Evolutionary conservation across 2,113 vertebrate genomes (phyloP).

Genomic region (Phaethornis superciliosus): DNA sequence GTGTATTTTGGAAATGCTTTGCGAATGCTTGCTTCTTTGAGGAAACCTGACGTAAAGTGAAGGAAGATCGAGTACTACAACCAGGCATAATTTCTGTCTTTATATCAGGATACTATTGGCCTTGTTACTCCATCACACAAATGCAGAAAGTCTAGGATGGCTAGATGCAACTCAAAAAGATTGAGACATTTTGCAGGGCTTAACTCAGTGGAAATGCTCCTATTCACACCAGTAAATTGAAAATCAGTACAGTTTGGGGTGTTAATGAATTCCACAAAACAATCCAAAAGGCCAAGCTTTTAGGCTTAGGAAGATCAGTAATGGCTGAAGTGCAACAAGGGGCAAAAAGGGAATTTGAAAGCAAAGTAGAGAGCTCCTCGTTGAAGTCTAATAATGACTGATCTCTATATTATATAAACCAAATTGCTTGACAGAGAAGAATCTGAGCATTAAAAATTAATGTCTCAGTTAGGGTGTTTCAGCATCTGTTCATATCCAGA

Average conservation of each 20-base stretch:
- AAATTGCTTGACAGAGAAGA: neutral
- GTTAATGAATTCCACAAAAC: neutral
- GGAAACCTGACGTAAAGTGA: neutral
- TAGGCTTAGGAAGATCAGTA: neutral
- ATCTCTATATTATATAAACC: neutral
- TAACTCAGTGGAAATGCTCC: neutral
- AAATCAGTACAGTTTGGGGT: neutral
- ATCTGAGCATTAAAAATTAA: slow-evolving; percentile 16
- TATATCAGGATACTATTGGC: neutral
- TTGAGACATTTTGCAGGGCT: neutral
- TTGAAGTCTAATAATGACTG: slow-evolving; percentile 4
- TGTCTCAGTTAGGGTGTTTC: neutral
- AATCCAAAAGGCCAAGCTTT: neutral
- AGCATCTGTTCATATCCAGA: neutral
- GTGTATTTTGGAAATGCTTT: neutral
- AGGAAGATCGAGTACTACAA: neutral
- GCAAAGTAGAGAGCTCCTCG: neutral
- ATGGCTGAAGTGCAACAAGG: neutral
- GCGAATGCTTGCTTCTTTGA: neutral
- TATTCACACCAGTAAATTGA: neutral
- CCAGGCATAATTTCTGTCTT: neutral
- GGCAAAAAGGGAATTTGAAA: neutral
- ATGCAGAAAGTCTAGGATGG: neutral
- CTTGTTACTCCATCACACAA: neutral
- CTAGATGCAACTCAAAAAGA: neutral